Base-by-base conservation (phyloP, 2,888 invertebrate genomes). In the Plebejus anna region DNA sequence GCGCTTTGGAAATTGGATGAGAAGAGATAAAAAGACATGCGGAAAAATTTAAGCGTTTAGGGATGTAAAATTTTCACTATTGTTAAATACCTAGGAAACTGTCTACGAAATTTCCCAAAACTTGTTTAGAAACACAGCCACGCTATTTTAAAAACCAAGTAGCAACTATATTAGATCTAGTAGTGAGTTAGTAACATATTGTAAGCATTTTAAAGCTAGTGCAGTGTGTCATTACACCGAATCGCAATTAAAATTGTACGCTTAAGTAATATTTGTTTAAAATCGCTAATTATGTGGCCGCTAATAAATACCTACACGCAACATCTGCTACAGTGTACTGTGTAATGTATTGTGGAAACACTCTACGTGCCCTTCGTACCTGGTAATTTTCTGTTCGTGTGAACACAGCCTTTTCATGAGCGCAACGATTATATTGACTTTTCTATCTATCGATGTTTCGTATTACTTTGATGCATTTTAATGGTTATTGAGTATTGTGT, bases 221-320 rank as follows among this genome's bases (percentile, higher is more conserved):
- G 76, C 80, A 81, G 82, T 84, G 81, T 89, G 85, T 89, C 86
- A 89, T 90, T 91, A 90, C 83, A 79, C 80, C 81, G 80, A 80
- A 80, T 81, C 79, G 85, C 88, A 90, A 92, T 92, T 92, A 92
- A 90, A 92, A 90, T 87, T 83, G 88, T 89, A 90, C 88, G 89
- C 89, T 84, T 88, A 90, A 88, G 87, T 89, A 87, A 90, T 92
- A 91, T 93, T 94, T 93, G 93, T 91, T 91, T 88, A 89, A 89
- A 91, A 90, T 91, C 88, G 88, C 89, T 91, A 91, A 92, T 93
- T 92, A 92, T 84, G 85, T 85, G 83, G 84, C 87, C 87, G 82
- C 88, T 92, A 92, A 93, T 92, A 89, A 89, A 90, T 90, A 90
- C 88, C 88, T 91, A 86, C 86, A 88, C 85, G 86, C 88, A 88